Evolutionary conservation across 2,113 vertebrate genomes (phyloP).

Genomic region (Syngnathoides biaculeatus): DNA sequence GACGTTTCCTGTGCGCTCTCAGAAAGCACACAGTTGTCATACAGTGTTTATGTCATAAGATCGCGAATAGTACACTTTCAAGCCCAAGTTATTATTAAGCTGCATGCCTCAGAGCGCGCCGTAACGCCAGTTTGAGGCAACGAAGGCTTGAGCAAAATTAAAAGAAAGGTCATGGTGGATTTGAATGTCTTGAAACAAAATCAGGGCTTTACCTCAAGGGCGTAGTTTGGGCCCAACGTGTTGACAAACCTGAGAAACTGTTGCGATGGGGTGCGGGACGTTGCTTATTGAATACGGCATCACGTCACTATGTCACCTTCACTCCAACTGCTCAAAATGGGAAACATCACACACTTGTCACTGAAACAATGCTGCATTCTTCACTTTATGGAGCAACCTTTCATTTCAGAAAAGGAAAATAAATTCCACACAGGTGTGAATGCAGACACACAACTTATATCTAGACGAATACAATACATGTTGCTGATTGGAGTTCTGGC

Average conservation of each 20-base stretch:
- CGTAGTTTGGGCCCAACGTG: background rate
- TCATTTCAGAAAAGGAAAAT: constrained; percentile 51
- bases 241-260: background rate
- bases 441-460: constrained; percentile 10
- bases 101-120: background rate
- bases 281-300: too few species aligned
- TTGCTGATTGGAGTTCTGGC: constrained; percentile 18
- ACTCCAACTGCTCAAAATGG: constrained; percentile 34
- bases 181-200: background rate
- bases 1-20: background rate
- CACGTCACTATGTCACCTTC: too few species aligned
- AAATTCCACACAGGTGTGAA: constrained; percentile 53
- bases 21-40: background rate
- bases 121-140: constrained; percentile 6
- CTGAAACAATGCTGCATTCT: constrained; percentile 5
- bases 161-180: constrained; percentile 35
- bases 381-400: constrained; percentile 31
- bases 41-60: background rate
- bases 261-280: background rate
- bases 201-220: background rate
- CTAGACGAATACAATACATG: constrained; percentile 24
- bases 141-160: constrained; percentile 33
- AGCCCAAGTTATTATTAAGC: constrained; percentile 25
- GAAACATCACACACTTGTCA: constrained; percentile 10
- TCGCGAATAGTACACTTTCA: background rate